Evolutionary conservation across 2,113 vertebrate genomes (phyloP).

Genomic region (Cardinalis cardinalis): DNA sequence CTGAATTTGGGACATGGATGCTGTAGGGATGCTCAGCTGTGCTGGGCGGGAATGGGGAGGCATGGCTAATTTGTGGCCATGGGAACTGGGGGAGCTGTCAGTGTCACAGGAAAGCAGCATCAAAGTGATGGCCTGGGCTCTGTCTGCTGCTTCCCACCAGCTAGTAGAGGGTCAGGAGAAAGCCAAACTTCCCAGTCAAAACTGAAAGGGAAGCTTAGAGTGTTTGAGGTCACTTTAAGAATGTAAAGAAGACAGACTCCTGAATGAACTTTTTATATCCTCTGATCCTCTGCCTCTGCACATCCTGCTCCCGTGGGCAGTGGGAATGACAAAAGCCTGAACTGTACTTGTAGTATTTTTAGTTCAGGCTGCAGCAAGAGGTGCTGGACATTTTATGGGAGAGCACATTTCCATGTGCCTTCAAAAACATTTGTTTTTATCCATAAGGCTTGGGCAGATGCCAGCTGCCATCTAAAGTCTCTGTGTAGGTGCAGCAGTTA

Average conservation of each 20-base stretch:
- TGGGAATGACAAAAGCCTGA: slow-evolving; percentile 44
- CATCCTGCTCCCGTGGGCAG: slow-evolving; percentile 45
- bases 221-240: slow-evolving; percentile 10
- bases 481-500: not conserved
- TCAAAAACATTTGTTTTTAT: not conserved
- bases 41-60: rapidly evolving
- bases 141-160: not conserved
- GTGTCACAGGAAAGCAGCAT: not conserved
- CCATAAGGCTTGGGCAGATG: not conserved
- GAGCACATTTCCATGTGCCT: not conserved
- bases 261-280: slow-evolving; percentile 31
- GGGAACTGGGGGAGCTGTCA: not conserved
- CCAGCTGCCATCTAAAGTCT: not conserved
- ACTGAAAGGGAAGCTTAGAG: not conserved
- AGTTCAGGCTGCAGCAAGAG: not conserved
- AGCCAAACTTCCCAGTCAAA: not conserved
- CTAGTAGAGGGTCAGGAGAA: not conserved
- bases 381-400: not conserved
- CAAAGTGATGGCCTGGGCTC: not conserved
- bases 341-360: slow-evolving; percentile 24
- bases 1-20: not conserved
- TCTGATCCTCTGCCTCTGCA: slow-evolving; percentile 47
- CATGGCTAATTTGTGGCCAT: rapidly evolving
- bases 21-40: not conserved
- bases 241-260: slow-evolving; percentile 18